Percentiles rank a stretch among this genome's conserved stretches.
Evolutionary conservation across 2,113 vertebrate species (phyloP).

Genomic region (Rousettus leschenaultii): DNA sequence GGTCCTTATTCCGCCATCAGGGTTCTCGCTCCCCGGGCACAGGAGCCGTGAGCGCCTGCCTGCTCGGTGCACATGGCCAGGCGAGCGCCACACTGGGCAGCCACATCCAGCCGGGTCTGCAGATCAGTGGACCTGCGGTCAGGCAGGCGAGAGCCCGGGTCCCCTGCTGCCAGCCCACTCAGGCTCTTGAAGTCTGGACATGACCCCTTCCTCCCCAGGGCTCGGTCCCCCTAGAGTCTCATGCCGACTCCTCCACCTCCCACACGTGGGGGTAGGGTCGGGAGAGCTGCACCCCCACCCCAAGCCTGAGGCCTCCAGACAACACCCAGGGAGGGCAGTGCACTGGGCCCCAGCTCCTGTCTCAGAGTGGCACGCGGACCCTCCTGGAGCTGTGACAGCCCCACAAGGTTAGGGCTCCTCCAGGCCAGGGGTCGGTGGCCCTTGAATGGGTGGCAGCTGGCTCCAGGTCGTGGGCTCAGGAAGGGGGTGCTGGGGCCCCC

Average conservation of each 20-base stretch:
- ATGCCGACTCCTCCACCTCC: accelerated
- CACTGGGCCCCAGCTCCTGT: background rate
- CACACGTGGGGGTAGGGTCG: accelerated
- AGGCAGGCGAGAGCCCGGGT: too few relatives aligned
- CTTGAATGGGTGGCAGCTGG: too few relatives aligned
- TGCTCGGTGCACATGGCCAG: accelerated
- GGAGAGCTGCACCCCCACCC: background rate
- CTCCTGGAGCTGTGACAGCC: background rate
- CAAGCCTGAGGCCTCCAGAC: accelerated
- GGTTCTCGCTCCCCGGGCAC: accelerated
- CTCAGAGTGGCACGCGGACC: accelerated
- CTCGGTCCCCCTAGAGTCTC: accelerated
- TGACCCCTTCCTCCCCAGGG: too few relatives aligned
- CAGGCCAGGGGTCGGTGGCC: accelerated
- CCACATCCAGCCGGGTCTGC: accelerated
- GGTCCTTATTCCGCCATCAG: background rate
- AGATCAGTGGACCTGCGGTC: accelerated
- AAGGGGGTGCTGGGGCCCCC: background rate
- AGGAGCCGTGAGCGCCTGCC: accelerated
- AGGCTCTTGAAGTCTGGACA: background rate
- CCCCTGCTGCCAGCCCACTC: background rate
- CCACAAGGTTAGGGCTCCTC: accelerated
- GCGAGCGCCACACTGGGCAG: too few relatives aligned
- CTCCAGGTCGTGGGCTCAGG: accelerated
- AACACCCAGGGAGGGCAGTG: too few relatives aligned